Evolutionary conservation across 2,113 vertebrate genomes (phyloP), one percentile per base, ranked within the genome.

Genomic region (Porphyrio hochstetteri): DNA sequence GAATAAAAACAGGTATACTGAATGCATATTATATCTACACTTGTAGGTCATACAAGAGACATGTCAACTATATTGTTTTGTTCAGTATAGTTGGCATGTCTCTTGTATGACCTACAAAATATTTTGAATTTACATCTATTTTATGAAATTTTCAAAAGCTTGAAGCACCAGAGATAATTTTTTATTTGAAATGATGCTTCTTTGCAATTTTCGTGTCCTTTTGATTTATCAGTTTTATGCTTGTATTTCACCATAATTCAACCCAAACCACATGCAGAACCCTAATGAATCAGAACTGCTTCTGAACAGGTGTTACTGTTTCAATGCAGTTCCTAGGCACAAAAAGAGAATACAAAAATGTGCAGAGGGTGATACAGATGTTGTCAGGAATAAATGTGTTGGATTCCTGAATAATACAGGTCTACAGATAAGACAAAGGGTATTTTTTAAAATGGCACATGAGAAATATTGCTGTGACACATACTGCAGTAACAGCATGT

Each of bases 391-490:
- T 16, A 2, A 57, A 15, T 19, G 16, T 3, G 5, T 50, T 16
- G 4, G 1, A 12, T 33, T 71, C 13, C 35, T 25, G 13, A 11
- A 27, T 46, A 88, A 10, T 31, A 46, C 5, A 7, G 0, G 8
- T 13, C 25, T 60, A 28, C 1, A 3, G 20, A n/a, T 40, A 87
- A 10, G 11, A 67, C 3, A 68, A 63, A 44, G 1, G 0, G 4
- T 17, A 17, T 19, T 3, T 64, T 69, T 56, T 46, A 33, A 87
- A 86, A 59, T 19, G 7, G 2, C 1, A 1, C 23, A 7, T 1
- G 3, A 79, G 31, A 71, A 84, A 81, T 21, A 70, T 3, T 38
- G 4, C 9, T 85, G 38, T 9, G 25, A 53, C 13, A 60, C 33
- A 40, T 44, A 3, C 59, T 35, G n/a, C 52, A 53, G 27, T 60